Conservation (phyloP, 2,888 invertebrate genomes). For the Nymphalis urticae region DNA sequence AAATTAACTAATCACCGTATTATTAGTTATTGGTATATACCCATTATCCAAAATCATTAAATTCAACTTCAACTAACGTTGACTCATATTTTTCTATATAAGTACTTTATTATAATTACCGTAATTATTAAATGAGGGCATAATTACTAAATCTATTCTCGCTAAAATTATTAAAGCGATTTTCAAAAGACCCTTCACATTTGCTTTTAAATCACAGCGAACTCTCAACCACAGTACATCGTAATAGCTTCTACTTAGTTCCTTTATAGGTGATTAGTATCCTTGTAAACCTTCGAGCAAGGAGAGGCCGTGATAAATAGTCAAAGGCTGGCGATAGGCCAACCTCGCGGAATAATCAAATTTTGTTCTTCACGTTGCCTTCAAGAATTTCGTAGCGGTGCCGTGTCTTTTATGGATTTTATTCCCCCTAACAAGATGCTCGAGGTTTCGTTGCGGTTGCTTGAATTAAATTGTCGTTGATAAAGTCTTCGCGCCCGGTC, state of each 20-base stretch:
- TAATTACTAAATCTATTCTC: too few species aligned
- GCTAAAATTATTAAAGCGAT: background rate
- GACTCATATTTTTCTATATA: too few species aligned
- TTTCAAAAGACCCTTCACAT: slow-evolving; percentile 11
- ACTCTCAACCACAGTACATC: slow-evolving; percentile 20
- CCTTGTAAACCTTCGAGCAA: slow-evolving; percentile 74
- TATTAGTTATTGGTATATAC: too few species aligned
- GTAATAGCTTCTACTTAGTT: slow-evolving; percentile 44
- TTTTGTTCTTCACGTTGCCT: slow-evolving; percentile 69
- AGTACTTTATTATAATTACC: too few species aligned
- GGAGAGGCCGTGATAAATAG: slow-evolving; percentile 77
- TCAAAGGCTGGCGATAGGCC: slow-evolving; percentile 78
- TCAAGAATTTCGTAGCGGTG: slow-evolving; percentile 56
- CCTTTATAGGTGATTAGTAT: slow-evolving; percentile 74
- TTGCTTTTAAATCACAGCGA: slow-evolving; percentile 11
- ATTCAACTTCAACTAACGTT: too few species aligned
- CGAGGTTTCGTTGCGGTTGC: slow-evolving; percentile 66
- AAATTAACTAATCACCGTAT: too few species aligned
- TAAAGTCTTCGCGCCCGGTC: slow-evolving; percentile 65
- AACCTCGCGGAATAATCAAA: slow-evolving; percentile 81
- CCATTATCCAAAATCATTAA: too few species aligned
- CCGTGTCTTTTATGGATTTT: slow-evolving; percentile 79
- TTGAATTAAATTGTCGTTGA: slow-evolving; percentile 78
- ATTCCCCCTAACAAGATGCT: slow-evolving; percentile 77
- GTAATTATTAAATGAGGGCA: too few species aligned